Percentiles rank a stretch among this genome's conserved stretches.
These are phyloP conservation scores for Caenorhabditis zanzibari DNA, from an alignment of 2,888 invertebrate species.

Conservation along the genomic window DNA sequence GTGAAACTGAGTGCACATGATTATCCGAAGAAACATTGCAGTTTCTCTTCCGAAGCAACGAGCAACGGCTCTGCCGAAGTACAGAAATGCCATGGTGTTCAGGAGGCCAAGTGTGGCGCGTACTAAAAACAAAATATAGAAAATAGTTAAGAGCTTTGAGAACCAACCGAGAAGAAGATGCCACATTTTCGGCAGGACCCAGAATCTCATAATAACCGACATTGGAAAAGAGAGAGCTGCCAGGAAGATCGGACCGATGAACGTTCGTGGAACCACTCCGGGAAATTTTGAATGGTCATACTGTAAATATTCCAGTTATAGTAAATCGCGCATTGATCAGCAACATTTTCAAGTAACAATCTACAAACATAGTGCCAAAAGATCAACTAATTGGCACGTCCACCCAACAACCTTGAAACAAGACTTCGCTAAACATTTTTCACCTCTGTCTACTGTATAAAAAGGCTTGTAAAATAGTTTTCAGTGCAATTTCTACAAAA, in stretches of 20 bases:
- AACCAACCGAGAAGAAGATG: constrained; percentile 74
- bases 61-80: constrained; percentile 89
- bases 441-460: constrained; percentile 15
- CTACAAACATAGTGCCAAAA: constrained; percentile 19
- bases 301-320: constrained; percentile 86
- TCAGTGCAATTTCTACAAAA: not conserved
- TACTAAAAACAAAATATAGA: constrained; percentile 90
- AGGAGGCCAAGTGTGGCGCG: constrained; percentile 89
- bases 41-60: constrained; percentile 90
- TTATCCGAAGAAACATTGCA: constrained; percentile 84
- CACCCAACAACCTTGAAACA: constrained; percentile 39
- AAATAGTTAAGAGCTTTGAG: too few relatives aligned
- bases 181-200: constrained; percentile 77
- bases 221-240: constrained; percentile 82
- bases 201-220: constrained; percentile 65
- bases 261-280: constrained; percentile 96
- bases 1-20: constrained; percentile 96
- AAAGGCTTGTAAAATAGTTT: not conserved
- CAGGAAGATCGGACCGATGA: constrained; percentile 93
- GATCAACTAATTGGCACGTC: constrained; percentile 37
- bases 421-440: constrained; percentile 48
- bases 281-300: constrained; percentile 99
- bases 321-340: not conserved
- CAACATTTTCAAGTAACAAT: not conserved
- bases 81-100: constrained; percentile 89